A percentile compares a stretch with the other conserved stretches of the same genome.
phyloP scores from a whole-genome alignment of 2,113 vertebrate genomes.

The Microtus oregoni region DNA sequence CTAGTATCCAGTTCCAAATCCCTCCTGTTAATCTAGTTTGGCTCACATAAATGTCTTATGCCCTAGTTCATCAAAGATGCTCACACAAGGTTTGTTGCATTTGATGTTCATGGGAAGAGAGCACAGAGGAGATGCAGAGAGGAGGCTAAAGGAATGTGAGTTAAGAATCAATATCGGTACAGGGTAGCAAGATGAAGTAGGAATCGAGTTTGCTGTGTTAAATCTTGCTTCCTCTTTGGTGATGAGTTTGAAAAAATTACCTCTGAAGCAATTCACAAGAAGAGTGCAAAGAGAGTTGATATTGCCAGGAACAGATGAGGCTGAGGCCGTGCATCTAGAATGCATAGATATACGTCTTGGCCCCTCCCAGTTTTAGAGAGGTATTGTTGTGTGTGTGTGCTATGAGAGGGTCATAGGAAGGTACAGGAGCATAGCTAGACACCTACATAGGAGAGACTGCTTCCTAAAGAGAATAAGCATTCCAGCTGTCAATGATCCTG shows the following conservation, averaged over 20 bases:
- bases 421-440: fast-evolving
- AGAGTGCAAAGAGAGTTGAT: background rate
- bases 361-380: background rate
- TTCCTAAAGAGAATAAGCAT: background rate
- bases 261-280: background rate
- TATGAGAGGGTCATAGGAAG: background rate
- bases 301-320: fast-evolving
- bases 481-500: background rate
- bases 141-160: background rate
- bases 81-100: background rate
- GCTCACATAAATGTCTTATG: background rate
- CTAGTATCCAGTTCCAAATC: background rate
- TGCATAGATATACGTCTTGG: background rate
- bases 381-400: background rate
- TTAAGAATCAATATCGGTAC: background rate
- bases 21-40: background rate
- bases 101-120: background rate
- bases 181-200: background rate
- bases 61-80: background rate
- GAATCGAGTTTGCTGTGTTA: background rate
- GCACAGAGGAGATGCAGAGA: background rate
- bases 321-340: background rate
- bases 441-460: fast-evolving
- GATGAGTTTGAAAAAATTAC: background rate
- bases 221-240: background rate